Percentiles rank a stretch among this genome's conserved stretches.
phyloP scores from a whole-genome alignment of 1,140 invertebrate genomes.

The Theocolax elegans region DNA sequence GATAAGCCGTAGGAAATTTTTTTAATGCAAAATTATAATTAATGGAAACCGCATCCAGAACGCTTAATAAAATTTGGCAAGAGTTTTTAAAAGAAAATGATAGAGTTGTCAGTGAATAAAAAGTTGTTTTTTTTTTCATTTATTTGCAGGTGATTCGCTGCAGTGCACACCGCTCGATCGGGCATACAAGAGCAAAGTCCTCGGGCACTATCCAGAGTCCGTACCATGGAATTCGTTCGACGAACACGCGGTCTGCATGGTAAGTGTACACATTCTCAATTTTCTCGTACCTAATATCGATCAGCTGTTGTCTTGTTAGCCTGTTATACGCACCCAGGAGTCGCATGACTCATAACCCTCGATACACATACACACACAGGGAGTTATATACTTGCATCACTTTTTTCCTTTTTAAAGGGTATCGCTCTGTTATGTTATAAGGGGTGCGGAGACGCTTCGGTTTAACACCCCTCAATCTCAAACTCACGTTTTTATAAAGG shows the following conservation, averaged over 20 bases:
- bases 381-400: too few relatives aligned
- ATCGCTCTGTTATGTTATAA: too few relatives aligned
- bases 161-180: slow-evolving; percentile 91
- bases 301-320: slow-evolving; percentile 17
- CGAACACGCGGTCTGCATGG: slow-evolving; percentile 94
- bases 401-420: too few relatives aligned
- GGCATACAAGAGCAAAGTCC: slow-evolving; percentile 92
- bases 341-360: background rate
- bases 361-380: background rate
- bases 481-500: too few relatives aligned
- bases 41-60: too few relatives aligned
- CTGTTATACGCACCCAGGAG: background rate
- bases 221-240: slow-evolving; percentile 93
- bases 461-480: too few relatives aligned
- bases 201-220: slow-evolving; percentile 94
- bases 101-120: background rate
- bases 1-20: too few relatives aligned
- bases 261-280: slow-evolving; percentile 60
- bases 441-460: too few relatives aligned
- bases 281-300: slow-evolving; percentile 8
- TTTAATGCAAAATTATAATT: too few relatives aligned
- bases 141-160: slow-evolving; percentile 80
- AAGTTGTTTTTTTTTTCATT: background rate
- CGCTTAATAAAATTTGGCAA: too few relatives aligned
- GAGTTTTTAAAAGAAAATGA: too few relatives aligned